Conservation (phyloP, 2,888 invertebrate species). For the Glaucopsyche alexis region DNA sequence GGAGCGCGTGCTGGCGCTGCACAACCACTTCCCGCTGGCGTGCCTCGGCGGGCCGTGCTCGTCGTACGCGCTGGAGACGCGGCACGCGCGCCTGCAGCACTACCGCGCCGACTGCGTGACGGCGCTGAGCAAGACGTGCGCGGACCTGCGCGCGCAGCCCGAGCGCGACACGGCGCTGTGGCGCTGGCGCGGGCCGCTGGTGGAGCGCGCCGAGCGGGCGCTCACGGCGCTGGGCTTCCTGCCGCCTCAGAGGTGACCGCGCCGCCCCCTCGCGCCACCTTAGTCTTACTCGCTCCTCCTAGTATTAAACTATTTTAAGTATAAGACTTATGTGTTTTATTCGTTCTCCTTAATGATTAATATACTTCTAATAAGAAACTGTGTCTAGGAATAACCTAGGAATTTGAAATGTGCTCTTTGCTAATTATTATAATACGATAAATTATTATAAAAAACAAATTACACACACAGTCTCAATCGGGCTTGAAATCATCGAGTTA, state of each 20-base stretch:
- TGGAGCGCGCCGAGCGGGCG: constrained; percentile 84
- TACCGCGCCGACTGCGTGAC: constrained; percentile 96
- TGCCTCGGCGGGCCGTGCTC: constrained; percentile 92
- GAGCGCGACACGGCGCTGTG: constrained; percentile 92
- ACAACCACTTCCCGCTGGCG: constrained; percentile 95
- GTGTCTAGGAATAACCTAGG: neutral
- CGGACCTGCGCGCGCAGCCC: constrained; percentile 89
- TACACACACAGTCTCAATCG: no score
- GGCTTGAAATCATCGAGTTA: no score
- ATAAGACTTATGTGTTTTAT: constrained; percentile 36
- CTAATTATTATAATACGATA: no score
- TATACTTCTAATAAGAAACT: neutral
- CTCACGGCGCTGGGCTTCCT: constrained; percentile 87
- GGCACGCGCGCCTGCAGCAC: constrained; percentile 94
- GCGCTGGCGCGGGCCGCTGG: constrained; percentile 90
- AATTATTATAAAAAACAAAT: no score
- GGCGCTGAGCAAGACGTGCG: constrained; percentile 90
- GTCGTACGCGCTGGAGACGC: constrained; percentile 90
- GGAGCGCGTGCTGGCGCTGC: constrained; percentile 91
- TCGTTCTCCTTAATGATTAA: constrained; percentile 22
- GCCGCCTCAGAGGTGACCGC: constrained; percentile 45
- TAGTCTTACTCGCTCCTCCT: constrained; percentile 46
- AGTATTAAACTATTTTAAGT: constrained; percentile 68
- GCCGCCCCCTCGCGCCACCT: constrained; percentile 34
- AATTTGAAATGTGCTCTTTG: no score